Evolutionary conservation across 1,140 invertebrate species (phyloP), one percentile per base, ranked within the genome.

Genomic region (Oppia nitens): DNA sequence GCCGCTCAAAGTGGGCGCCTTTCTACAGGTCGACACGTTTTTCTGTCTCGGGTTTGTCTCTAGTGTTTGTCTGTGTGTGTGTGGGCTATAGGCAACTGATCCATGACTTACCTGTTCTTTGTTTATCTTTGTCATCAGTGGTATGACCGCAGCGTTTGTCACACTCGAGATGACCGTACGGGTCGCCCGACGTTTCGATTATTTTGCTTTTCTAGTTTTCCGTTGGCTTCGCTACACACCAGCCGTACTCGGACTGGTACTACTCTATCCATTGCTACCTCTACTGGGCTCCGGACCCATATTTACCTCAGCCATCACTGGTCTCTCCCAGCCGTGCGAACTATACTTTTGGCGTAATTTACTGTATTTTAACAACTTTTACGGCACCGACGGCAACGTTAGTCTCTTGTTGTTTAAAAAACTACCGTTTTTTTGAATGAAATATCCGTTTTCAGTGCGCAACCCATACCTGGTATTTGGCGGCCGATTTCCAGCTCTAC

Each of bases 401-500:
- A 40, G 32, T 40, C 17, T 9, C 6, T 9, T 40, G 32, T 17
- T 40, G 32, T 40, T 9, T 9, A 40, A 40, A 40, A 9, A 17
- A 9, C 17, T 6, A 40, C 6, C 6, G 17, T 9, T 6, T 40
- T 40, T 40, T 40, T 9, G 17, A 40, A 40, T 17, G 6, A 40
- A 17, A 40, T 40, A 9, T 40, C 6, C 17, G 32, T 9, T 9
- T 61, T 27, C 60, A 69, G 62, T 63, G 62, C n/a, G 52, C 61
- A 0, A 57, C 59, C 25, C 57, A 63, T 48, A 51, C 60, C 2
- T 63, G 62, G 62, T 63, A 62, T 32, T 47, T 63, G 14, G 62
- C 60, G 23, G 56, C 57, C n/a, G 62, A 63, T 26, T 56, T 61
- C 29, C 62, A 63, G 52, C 29, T 63, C 20, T 63, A 63, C 28